Conservation (phyloP, 2,888 invertebrate genomes). For the Polyommatus iphigenia region DNA sequence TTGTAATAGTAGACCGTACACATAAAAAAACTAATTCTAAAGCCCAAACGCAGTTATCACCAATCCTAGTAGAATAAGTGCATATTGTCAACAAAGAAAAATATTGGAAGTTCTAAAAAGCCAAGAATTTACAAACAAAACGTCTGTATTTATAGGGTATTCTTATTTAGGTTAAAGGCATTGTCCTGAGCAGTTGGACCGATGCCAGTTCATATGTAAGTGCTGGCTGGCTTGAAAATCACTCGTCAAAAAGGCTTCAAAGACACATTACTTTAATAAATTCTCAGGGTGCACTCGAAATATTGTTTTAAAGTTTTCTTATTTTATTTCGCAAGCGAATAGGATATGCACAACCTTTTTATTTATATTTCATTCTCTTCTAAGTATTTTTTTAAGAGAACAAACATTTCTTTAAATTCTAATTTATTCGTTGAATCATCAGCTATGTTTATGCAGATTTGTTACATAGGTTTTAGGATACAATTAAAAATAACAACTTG, state of each 20-base stretch:
- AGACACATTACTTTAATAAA: constrained; percentile 20
- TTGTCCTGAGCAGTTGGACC: constrained; percentile 23
- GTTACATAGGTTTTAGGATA: too few species aligned
- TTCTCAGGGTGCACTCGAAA: background rate
- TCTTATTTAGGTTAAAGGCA: constrained; percentile 29
- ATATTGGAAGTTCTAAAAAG: constrained; percentile 9
- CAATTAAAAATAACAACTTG: too few species aligned
- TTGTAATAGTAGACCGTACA: too few species aligned
- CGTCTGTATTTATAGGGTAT: constrained; percentile 25
- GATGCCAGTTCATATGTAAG: constrained; percentile 21
- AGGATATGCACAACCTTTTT: background rate
- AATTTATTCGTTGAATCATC: too few species aligned
- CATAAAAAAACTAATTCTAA: too few species aligned
- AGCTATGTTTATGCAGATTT: too few species aligned
- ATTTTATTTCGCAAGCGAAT: background rate
- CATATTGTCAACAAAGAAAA: background rate
- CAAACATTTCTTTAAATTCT: too few species aligned
- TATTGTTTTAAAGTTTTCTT: background rate
- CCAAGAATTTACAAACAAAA: constrained; percentile 22
- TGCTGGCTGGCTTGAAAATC: constrained; percentile 18
- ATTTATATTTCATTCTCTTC: too few species aligned
- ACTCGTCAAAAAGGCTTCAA: constrained; percentile 23
- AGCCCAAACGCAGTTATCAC: too few species aligned
- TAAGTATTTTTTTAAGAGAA: too few species aligned
- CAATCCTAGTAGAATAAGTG: background rate